Evolutionary conservation across 2,113 vertebrate species (phyloP).

Genomic region (Barnardius zonarius): DNA sequence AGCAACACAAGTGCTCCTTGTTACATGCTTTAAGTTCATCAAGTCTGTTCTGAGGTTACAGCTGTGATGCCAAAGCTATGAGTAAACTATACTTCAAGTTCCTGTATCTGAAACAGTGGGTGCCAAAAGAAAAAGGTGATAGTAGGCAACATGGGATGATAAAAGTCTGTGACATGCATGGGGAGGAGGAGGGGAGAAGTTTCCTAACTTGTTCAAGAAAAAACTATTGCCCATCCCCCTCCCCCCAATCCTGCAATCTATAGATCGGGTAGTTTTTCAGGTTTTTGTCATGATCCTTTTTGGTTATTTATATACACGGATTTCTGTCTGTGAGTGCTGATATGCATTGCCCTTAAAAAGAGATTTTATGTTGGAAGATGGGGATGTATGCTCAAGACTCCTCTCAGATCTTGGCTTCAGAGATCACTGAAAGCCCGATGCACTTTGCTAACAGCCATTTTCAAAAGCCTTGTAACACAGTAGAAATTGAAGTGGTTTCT

Average conservation of each 20-base stretch:
- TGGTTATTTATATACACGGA: neutral
- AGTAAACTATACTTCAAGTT: neutral
- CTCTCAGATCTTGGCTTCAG: neutral
- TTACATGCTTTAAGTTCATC: neutral
- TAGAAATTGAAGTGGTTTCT: neutral
- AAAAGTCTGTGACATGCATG: neutral
- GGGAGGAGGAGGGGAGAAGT: neutral
- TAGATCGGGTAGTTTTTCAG: neutral
- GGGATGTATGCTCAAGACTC: neutral
- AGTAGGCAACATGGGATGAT: rapidly evolving
- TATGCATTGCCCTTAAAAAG: neutral
- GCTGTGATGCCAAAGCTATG: neutral
- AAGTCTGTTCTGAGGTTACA: neutral
- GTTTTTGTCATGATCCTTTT: neutral
- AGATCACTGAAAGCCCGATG: neutral
- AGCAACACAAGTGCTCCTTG: neutral
- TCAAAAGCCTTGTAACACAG: neutral
- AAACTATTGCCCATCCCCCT: neutral
- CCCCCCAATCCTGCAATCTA: neutral
- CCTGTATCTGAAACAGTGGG: neutral
- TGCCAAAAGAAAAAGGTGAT: neutral
- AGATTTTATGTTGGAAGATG: neutral
- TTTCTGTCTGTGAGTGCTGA: neutral
- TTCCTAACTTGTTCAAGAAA: neutral
- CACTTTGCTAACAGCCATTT: neutral